Evolutionary conservation across 2,113 vertebrate species (phyloP).

Genomic region (Eptesicus fuscus): DNA sequence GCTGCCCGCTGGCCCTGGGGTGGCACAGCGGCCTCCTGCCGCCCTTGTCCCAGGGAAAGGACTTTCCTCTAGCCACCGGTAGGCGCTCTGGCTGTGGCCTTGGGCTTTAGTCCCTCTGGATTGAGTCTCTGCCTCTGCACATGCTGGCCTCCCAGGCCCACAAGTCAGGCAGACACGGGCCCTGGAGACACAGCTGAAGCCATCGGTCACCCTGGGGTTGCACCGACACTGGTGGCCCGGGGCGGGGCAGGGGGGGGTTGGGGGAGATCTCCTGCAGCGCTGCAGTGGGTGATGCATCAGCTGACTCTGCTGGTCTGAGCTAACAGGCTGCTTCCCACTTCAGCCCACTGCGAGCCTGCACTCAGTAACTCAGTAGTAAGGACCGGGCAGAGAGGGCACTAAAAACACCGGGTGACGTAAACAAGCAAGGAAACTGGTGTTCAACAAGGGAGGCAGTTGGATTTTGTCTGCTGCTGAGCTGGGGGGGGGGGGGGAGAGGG

Average conservation of each 20-base stretch:
- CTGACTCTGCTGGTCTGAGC: not conserved
- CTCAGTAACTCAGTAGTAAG: accelerated
- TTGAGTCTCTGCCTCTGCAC: not conserved
- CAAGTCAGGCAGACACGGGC: not conserved
- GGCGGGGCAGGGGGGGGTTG: not conserved
- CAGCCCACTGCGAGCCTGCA: not conserved
- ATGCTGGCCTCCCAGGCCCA: not conserved
- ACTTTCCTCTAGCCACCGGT: too few relatives aligned
- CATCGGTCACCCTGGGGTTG: not conserved
- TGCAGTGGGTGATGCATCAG: not conserved
- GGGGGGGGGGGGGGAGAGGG: accelerated
- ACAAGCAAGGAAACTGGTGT: not conserved
- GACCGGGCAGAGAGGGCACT: not conserved
- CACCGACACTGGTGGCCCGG: not conserved
- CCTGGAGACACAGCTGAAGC: not conserved
- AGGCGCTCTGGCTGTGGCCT: not conserved
- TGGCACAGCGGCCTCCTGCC: not conserved
- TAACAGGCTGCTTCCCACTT: accelerated
- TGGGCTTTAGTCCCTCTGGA: not conserved
- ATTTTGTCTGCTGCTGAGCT: not conserved
- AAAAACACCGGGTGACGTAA: not conserved
- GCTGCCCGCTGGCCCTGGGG: not conserved
- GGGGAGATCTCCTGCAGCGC: not conserved
- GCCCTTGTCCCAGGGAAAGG: not conserved
- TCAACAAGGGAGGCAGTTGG: not conserved